These are phyloP conservation scores for Lemur catta DNA, from an alignment of 2,797 vertebrate genomes.

Conservation along the genomic window DNA sequence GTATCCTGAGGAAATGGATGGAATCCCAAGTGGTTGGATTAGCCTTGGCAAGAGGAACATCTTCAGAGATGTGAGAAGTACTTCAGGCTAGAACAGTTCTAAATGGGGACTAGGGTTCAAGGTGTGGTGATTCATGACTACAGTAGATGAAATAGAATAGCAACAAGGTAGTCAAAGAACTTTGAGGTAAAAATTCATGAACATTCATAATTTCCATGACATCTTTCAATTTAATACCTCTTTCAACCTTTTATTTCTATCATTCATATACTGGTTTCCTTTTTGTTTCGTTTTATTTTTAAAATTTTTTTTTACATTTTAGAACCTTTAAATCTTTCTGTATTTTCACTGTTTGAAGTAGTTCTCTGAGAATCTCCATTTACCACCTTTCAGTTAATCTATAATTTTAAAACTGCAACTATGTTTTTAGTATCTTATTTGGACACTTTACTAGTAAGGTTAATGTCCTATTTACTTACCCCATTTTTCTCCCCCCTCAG, in stretches of 20 bases:
- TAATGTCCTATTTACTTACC: neutral
- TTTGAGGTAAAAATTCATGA: neutral
- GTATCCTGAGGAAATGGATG: neutral
- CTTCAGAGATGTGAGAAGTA: neutral
- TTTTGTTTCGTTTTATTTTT: neutral
- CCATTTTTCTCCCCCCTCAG: neutral
- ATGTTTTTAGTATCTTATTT: neutral
- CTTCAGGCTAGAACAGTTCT: neutral
- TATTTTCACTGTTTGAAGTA: slow-evolving; percentile 8
- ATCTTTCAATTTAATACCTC: neutral
- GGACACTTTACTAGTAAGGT: neutral
- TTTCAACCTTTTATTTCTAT: neutral
- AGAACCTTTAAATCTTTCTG: neutral
- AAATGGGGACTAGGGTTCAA: neutral
- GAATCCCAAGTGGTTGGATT: neutral
- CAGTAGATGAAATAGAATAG: neutral
- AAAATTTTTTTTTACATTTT: neutral
- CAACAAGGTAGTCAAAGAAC: neutral
- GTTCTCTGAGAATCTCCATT: neutral
- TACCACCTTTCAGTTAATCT: neutral
- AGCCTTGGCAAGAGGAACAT: neutral
- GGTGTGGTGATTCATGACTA: neutral
- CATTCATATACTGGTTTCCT: neutral
- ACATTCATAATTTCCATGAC: neutral
- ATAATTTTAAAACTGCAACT: neutral